A percentile compares a stretch with the other conserved stretches of the same genome.
Evolutionary conservation across 2,888 invertebrate genomes (phyloP).

Genomic region (Leptogaster cylindrica): DNA sequence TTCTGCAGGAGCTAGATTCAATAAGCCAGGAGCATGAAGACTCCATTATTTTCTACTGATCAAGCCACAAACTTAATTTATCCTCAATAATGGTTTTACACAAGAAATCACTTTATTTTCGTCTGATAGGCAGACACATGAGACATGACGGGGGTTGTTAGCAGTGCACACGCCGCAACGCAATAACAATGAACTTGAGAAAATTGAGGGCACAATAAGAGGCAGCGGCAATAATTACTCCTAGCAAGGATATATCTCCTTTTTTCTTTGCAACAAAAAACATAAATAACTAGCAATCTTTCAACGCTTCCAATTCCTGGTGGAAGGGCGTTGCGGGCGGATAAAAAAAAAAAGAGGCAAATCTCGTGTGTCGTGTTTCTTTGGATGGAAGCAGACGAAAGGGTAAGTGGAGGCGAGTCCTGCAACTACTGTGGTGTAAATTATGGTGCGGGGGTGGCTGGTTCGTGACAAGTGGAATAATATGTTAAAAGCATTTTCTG

Average conservation of each 20-base stretch:
- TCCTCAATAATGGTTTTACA: conserved; percentile 37
- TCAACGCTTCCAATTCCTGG: not conserved
- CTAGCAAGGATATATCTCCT: conserved; percentile 6
- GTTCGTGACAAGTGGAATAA: conserved; percentile 45
- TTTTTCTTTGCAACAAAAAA: not conserved
- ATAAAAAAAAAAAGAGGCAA: conserved; percentile 2
- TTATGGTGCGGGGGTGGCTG: conserved; percentile 3
- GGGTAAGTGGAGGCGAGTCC: conserved; percentile 8
- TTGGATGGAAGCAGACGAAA: conserved; percentile 2
- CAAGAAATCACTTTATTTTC: conserved; percentile 42
- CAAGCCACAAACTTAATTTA: conserved; percentile 29
- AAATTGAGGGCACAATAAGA: not conserved
- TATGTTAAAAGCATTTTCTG: conserved; percentile 44
- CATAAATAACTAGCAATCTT: not conserved
- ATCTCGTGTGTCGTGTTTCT: not conserved
- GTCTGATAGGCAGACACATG: conserved; percentile 38
- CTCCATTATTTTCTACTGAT: conserved; percentile 20
- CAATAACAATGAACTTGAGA: not conserved
- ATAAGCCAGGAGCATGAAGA: conserved; percentile 11
- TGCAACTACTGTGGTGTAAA: not conserved
- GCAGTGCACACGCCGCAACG: not conserved
- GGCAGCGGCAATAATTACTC: conserved; percentile 18
- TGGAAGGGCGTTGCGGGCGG: too few relatives aligned
- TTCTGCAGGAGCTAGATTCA: not conserved
- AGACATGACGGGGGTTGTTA: conserved; percentile 1